A percentile compares a stretch with the other conserved stretches of the same genome.
These are phyloP conservation scores for Phenganax marumi DNA, from an alignment of 92 coral and sea anemone genomes.

Conservation along the genomic window DNA sequence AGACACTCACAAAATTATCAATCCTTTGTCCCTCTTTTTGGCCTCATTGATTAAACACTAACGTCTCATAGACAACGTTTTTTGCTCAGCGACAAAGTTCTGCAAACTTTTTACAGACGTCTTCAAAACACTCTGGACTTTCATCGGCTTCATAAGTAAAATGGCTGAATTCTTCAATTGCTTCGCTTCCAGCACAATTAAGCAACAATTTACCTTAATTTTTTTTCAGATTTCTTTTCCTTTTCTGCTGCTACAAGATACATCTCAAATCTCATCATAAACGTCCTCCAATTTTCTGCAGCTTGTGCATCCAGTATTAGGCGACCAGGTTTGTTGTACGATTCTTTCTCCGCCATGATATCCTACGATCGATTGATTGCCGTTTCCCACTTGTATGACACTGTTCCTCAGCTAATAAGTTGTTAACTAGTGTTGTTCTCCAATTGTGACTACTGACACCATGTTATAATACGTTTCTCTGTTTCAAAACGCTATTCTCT, in stretches of 20 bases:
- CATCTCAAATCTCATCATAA: conserved; percentile 52
- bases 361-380: neutral
- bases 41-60: too few relatives aligned
- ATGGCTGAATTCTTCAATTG: conserved; percentile 59
- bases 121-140: too few relatives aligned
- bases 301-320: conserved; percentile 56
- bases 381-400: too few relatives aligned
- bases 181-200: conserved; percentile 59
- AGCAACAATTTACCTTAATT: conserved; percentile 54
- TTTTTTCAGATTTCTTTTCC: conserved; percentile 45
- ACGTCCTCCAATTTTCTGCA: conserved; percentile 61
- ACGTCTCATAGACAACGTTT: too few relatives aligned
- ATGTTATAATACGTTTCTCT: neutral
- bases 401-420: too few relatives aligned
- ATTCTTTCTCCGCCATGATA: neutral
- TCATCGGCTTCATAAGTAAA: conserved; percentile 23
- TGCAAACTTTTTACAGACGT: too few relatives aligned
- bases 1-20: conserved; percentile 58
- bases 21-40: conserved; percentile 46
- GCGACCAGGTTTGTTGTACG: conserved; percentile 31
- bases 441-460: neutral
- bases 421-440: neutral
- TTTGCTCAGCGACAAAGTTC: too few relatives aligned
- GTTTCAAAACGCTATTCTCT: neutral
- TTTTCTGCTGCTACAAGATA: conserved; percentile 54